Conservation (phyloP, 2,113 vertebrate species). For the Neodon shergylaensis region DNA sequence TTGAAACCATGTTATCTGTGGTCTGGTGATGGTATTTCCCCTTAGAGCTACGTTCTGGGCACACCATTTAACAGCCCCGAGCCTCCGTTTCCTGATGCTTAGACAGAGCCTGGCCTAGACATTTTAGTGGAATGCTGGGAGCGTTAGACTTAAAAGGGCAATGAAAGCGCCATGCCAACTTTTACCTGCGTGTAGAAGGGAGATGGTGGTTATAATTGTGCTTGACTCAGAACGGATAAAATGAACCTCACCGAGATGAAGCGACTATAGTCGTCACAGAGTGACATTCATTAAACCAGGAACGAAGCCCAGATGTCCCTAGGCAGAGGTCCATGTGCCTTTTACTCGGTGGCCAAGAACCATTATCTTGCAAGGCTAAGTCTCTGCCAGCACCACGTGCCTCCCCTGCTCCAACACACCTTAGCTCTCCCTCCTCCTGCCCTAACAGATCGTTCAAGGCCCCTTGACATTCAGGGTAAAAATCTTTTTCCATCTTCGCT, state of each 20-base stretch:
- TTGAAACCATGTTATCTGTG: neutral
- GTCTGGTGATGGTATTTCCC: neutral
- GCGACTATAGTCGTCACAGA: conserved; percentile 42
- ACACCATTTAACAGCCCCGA: neutral
- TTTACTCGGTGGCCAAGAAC: conserved; percentile 58
- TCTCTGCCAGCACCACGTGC: conserved; percentile 2
- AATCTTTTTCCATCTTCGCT: conserved; percentile 61
- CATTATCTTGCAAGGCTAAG: conserved; percentile 49
- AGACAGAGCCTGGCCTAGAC: neutral
- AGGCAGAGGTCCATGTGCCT: conserved; percentile 62
- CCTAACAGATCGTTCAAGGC: neutral
- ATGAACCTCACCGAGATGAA: conserved; percentile 53
- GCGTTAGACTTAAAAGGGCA: neutral
- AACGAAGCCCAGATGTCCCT: conserved; percentile 73
- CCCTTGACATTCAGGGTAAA: conserved; percentile 56
- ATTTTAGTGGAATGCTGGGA: neutral
- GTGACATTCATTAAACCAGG: conserved; percentile 57
- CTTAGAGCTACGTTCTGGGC: neutral
- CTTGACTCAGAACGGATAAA: conserved; percentile 52
- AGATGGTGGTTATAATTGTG: conserved; percentile 9
- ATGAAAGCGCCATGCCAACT: neutral
- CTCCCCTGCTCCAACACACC: neutral
- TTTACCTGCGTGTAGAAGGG: conserved; percentile 32
- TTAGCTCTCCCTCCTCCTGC: neutral
- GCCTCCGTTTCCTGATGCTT: conserved; percentile 12